Percentiles rank a stretch among this genome's conserved stretches.
phyloP scores from a whole-genome alignment of 2,888 invertebrate genomes.

The Sinopyrophorus schimmeli region DNA sequence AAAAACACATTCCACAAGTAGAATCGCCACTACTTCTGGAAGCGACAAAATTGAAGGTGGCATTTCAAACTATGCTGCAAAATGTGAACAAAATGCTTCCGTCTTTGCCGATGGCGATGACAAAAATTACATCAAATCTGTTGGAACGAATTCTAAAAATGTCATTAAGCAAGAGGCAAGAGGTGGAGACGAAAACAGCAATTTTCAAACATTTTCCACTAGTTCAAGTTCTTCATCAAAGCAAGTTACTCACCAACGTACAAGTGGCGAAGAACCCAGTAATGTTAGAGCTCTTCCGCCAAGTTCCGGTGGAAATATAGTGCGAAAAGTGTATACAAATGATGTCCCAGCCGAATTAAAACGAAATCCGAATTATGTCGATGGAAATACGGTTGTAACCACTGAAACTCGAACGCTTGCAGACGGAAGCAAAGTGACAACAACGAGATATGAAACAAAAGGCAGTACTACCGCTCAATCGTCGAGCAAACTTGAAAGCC shows the following conservation, averaged over 20 bases:
- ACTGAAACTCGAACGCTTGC: conserved; percentile 69
- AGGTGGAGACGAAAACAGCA: conserved; percentile 58
- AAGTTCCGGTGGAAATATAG: conserved; percentile 8
- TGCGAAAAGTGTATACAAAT: conserved; percentile 39
- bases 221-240: conserved; percentile 47
- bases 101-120: conserved; percentile 60
- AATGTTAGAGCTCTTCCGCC: conserved; percentile 23
- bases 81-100: conserved; percentile 64
- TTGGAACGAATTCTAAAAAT: conserved; percentile 56
- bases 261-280: conserved; percentile 31
- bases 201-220: conserved; percentile 50
- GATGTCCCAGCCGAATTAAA: conserved; percentile 47
- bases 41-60: conserved; percentile 67
- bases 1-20: conserved; percentile 63
- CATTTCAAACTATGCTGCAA: conserved; percentile 66
- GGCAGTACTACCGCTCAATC: conserved; percentile 35
- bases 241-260: conserved; percentile 40
- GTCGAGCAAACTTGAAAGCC: conserved; percentile 21
- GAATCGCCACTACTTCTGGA: conserved; percentile 68
- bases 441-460: conserved; percentile 67
- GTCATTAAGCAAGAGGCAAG: conserved; percentile 58
- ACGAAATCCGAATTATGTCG: conserved; percentile 50
- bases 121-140: conserved; percentile 58
- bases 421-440: conserved; percentile 70
- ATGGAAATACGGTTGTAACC: conserved; percentile 68